Conservation (phyloP, 2,888 invertebrate genomes). For the Drosophila dives region DNA sequence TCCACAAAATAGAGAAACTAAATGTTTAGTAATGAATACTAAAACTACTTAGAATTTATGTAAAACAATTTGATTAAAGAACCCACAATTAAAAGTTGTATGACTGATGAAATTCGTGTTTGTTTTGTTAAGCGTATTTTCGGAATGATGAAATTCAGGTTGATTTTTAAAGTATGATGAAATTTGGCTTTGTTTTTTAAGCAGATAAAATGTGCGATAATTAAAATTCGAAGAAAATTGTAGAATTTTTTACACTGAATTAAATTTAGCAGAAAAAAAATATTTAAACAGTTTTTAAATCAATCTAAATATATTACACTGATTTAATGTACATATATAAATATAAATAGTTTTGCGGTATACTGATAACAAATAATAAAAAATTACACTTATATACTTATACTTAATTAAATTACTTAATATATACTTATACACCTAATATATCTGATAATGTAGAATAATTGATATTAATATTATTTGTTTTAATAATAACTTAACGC, state of each 20-base stretch:
- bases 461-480: neutral
- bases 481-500: neutral
- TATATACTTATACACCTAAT: too few species aligned
- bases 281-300: neutral
- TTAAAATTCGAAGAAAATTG: neutral
- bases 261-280: neutral
- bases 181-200: neutral
- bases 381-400: too few species aligned
- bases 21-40: neutral
- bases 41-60: neutral
- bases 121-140: neutral
- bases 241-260: neutral
- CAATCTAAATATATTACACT: neutral
- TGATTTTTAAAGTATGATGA: neutral
- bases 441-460: neutral
- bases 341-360: neutral
- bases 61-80: neutral
- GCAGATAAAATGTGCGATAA: neutral
- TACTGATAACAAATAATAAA: neutral
- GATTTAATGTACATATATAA: neutral
- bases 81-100: neutral
- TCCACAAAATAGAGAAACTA: neutral
- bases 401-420: too few species aligned
- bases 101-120: neutral
- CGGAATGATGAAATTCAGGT: neutral